These are phyloP conservation scores for Epinephelus fuscoguttatus DNA, from an alignment of 2,113 vertebrate species.

Conservation along the genomic window DNA sequence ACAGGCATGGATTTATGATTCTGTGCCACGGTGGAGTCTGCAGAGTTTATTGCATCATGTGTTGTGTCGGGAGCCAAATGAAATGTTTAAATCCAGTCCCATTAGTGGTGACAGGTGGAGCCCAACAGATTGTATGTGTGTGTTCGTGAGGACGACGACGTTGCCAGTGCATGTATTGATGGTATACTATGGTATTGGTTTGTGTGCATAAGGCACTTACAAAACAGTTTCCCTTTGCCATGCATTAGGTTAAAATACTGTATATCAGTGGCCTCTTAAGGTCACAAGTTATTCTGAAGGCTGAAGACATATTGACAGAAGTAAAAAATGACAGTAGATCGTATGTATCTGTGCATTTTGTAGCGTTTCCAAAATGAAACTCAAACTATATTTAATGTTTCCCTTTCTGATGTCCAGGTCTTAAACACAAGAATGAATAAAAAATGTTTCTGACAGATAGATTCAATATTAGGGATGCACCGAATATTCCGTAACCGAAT, in stretches of 20 bases:
- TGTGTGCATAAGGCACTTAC: background rate
- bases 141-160: background rate
- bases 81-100: no score
- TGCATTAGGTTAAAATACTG: background rate
- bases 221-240: background rate
- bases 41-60: background rate
- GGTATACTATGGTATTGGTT: background rate
- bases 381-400: background rate
- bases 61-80: background rate
- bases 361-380: background rate
- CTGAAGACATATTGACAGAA: background rate
- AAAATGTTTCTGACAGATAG: no score
- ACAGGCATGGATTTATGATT: background rate
- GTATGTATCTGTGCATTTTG: background rate
- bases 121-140: no score
- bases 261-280: no score
- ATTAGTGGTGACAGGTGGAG: no score
- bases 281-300: no score
- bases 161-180: background rate
- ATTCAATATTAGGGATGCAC: background rate
- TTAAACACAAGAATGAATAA: conserved; percentile 1
- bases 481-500: no score
- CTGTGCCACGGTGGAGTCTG: background rate
- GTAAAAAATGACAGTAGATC: background rate
- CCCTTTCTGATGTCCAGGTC: background rate